A percentile compares a stretch with the other conserved stretches of the same genome.
Evolutionary conservation across 64 coral and sea anemone species (phyloP).

Genomic region (Dendrophyllia cribrosa): DNA sequence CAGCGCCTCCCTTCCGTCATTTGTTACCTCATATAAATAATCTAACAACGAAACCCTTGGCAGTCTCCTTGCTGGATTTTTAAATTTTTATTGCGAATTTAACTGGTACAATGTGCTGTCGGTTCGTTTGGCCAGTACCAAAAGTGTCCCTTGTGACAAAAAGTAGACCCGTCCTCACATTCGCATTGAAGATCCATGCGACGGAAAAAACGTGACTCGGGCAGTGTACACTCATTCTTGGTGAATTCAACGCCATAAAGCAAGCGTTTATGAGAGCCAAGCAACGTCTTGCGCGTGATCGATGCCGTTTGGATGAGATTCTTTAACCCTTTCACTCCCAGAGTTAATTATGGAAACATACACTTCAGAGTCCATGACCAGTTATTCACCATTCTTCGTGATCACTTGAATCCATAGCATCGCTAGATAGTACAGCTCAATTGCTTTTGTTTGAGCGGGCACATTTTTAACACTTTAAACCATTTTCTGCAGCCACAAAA

Average conservation of each 20-base stretch:
- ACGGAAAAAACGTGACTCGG: constrained; percentile 54
- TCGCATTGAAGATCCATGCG: constrained; percentile 64
- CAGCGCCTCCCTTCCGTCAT: constrained; percentile 9
- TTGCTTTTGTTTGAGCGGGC: too few relatives aligned
- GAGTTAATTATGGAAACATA: too few relatives aligned
- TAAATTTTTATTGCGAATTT: constrained; percentile 58
- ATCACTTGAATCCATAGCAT: too few relatives aligned
- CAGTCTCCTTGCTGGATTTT: constrained; percentile 56
- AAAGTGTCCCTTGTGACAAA: constrained; percentile 15
- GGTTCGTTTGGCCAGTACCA: constrained; percentile 16
- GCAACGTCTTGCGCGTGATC: background rate
- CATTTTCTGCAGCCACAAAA: too few relatives aligned
- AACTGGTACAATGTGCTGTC: constrained; percentile 55
- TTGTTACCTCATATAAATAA: constrained; percentile 18
- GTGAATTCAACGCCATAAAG: constrained; percentile 24
- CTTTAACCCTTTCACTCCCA: too few relatives aligned
- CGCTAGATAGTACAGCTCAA: too few relatives aligned
- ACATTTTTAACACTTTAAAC: too few relatives aligned
- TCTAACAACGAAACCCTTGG: constrained; percentile 21
- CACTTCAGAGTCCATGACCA: too few relatives aligned
- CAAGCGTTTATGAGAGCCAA: constrained; percentile 14
- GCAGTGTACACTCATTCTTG: constrained; percentile 27
- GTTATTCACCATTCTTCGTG: too few relatives aligned
- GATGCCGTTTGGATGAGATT: background rate
- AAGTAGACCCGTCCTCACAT: constrained; percentile 67